A percentile compares a stretch with the other conserved stretches of the same genome.
phyloP scores from a whole-genome alignment of 1,140 invertebrate genomes.

The Nomia melanderi region DNA sequence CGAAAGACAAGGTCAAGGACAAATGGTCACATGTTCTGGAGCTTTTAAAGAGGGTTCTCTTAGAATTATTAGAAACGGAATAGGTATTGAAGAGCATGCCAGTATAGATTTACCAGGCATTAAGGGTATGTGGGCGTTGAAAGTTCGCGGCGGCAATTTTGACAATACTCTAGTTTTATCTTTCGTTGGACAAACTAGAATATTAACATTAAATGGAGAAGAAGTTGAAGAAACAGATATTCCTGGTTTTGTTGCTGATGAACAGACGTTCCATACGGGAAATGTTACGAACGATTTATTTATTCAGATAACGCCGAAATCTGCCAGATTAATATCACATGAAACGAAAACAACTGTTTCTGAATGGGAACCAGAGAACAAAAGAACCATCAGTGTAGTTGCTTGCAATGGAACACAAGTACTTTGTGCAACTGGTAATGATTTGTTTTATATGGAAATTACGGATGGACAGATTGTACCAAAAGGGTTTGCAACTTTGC shows the following conservation, averaged over 20 bases:
- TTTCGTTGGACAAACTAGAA: constrained; percentile 96
- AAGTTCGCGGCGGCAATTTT: constrained; percentile 84
- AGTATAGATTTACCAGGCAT: constrained; percentile 98
- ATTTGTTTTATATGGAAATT: constrained; percentile 94
- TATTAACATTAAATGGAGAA: constrained; percentile 93
- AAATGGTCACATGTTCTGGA: constrained; percentile 98
- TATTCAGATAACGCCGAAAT: constrained; percentile 89
- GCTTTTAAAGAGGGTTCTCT: constrained; percentile 98
- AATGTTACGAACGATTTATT: constrained; percentile 94
- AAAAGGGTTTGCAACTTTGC: constrained; percentile 87
- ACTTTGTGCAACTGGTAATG: constrained; percentile 93
- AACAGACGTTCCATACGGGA: constrained; percentile 96
- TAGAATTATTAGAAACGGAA: constrained; percentile 97
- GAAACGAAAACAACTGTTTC: constrained; percentile 86
- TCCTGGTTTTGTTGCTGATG: constrained; percentile 91
- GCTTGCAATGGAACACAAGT: constrained; percentile 92
- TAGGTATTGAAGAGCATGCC: constrained; percentile 98
- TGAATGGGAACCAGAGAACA: constrained; percentile 90
- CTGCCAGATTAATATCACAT: constrained; percentile 86
- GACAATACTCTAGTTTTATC: constrained; percentile 96
- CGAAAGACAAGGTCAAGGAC: constrained; percentile 98
- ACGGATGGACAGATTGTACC: constrained; percentile 84
- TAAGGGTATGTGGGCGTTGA: constrained; percentile 98
- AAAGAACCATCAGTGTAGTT: constrained; percentile 92
- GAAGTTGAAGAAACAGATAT: constrained; percentile 99